phyloP scores from a whole-genome alignment of 2,888 invertebrate genomes.

The Bugulina stolonifera region DNA sequence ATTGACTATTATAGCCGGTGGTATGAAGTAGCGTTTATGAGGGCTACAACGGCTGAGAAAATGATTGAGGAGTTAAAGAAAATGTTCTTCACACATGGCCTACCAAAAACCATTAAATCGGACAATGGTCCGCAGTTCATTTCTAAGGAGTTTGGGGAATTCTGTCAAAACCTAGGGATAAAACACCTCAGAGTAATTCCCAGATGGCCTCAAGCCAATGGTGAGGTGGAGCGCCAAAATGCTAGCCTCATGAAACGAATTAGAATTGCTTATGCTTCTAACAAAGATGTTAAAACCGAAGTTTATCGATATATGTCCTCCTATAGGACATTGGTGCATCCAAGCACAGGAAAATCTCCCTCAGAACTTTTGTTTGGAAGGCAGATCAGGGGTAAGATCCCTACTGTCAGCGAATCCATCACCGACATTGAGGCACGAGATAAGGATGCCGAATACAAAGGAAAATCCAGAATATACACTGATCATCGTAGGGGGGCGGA shows the following conservation, averaged over 20 bases:
- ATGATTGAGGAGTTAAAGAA: not conserved
- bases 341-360: not conserved
- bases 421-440: too few relatives aligned
- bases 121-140: not conserved
- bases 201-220: not conserved
- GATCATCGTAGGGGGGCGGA: too few relatives aligned
- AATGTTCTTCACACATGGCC: not conserved
- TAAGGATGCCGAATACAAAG: too few relatives aligned
- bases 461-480: too few relatives aligned
- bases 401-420: too few relatives aligned
- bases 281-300: not conserved
- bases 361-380: not conserved
- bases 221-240: not conserved
- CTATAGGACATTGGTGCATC: not conserved
- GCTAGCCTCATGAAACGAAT: not conserved
- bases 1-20: constrained; percentile 13
- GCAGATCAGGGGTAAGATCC: not conserved
- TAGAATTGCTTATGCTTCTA: not conserved
- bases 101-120: not conserved
- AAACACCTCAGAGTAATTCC: not conserved
- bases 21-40: not conserved
- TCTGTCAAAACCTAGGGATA: not conserved
- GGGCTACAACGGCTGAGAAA: not conserved
- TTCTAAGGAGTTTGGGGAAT: not conserved
- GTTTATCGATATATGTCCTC: not conserved